Evolutionary conservation across 2,888 invertebrate species (phyloP), one percentile per base, ranked within the genome.

Genomic region (Drosophila seclusa): DNA sequence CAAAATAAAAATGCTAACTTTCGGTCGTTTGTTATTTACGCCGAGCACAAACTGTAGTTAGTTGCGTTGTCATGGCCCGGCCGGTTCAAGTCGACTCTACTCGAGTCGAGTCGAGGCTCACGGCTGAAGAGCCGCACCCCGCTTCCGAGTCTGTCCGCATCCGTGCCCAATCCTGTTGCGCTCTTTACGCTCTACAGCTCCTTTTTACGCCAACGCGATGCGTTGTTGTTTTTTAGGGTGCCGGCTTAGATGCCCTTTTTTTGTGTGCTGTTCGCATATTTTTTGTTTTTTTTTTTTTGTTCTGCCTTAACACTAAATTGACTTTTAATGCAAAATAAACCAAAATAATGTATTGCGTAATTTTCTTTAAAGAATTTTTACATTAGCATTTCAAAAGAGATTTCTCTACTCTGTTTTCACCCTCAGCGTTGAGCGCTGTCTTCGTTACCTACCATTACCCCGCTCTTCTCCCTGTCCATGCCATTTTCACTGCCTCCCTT

Each of bases 291-390:
- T 54, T 18, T 18, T 49, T 49, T 62, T 73, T 75, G 57, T 50
- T 76, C 60, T 67, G 68, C 70, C 89, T 87, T 90, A 89, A 90
- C 89, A 90, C 87, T 90, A 90, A 88, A 88, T 88, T 90, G 90
- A 90, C 90, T 90, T 88, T 88, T 88, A 88, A 88, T 88, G 88
- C 90, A 88, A 88, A 88, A 88, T 89, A 90, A 89, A 90, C 90
- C 90, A 90, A 87, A 87, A 87, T 90, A 87, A 87, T 89, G 90
- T 87, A 89, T 87, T 90, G 89, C 89, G 90, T 90, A 87, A 87
- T 90, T 90, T 87, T 87, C 87, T 88, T 87, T 87, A 87, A 87
- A 90, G 87, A 87, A 87, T 87, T 87, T 90, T 89, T 83, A 90
- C 88, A 90, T 88, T 89, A 89, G 89, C 88, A 90, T 88, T 89